Evolutionary conservation across 1,140 invertebrate species (phyloP).

Genomic region (Conus ventricosus): DNA sequence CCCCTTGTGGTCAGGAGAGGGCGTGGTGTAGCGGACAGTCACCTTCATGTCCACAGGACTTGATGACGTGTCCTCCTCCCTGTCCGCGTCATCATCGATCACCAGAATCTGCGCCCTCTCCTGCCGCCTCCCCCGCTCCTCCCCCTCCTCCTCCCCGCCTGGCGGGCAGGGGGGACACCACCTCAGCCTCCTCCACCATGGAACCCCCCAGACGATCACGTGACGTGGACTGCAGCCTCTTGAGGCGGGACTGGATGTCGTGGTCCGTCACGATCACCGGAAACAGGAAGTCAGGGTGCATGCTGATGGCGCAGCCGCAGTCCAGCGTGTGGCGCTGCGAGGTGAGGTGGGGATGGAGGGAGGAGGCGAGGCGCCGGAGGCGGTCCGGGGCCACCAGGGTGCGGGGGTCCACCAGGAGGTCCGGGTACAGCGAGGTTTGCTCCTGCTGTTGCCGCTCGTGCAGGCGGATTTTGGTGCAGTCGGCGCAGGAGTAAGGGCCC

Average conservation of each 20-base stretch:
- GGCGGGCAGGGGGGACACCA: background rate
- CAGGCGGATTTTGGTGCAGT: conserved; percentile 30
- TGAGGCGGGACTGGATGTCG: conserved; percentile 7
- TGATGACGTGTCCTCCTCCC: background rate
- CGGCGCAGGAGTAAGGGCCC: conserved; percentile 27
- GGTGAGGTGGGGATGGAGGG: conserved; percentile 5
- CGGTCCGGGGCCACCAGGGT: conserved; percentile 23
- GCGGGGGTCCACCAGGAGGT: conserved; percentile 5
- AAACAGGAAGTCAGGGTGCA: conserved; percentile 39
- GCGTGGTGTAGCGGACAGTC: conserved; percentile 25
- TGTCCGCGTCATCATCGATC: background rate
- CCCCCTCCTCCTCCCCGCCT: background rate
- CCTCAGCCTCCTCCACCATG: background rate
- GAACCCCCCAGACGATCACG: background rate
- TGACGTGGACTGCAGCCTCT: background rate
- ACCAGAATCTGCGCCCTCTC: background rate
- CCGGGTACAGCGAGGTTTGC: conserved; percentile 22
- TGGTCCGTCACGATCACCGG: conserved; percentile 30
- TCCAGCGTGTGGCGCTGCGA: conserved; percentile 6
- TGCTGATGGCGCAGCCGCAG: conserved; percentile 31
- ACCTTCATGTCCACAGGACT: conserved; percentile 24
- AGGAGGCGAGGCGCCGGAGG: background rate
- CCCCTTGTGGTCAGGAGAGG: conserved; percentile 10
- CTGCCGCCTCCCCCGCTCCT: background rate
- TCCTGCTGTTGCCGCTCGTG: background rate